Conservation (phyloP, 2,113 vertebrate species). For the Zosterops pallidus region DNA sequence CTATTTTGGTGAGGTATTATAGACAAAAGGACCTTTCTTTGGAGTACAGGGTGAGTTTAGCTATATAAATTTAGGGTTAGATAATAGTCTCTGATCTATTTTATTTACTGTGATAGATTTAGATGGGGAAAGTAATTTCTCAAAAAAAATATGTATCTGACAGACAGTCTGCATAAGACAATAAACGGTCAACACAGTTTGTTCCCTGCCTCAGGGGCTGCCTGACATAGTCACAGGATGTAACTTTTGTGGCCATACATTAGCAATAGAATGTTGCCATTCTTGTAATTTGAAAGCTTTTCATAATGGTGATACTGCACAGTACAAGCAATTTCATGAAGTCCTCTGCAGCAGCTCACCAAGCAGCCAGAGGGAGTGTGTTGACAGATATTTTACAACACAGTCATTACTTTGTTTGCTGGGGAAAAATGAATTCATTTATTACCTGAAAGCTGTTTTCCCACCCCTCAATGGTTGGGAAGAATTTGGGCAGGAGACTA, state of each 20-base stretch:
- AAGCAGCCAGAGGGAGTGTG: not conserved
- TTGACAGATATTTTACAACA: not conserved
- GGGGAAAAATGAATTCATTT: not conserved
- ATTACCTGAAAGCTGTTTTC: not conserved
- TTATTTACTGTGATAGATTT: not conserved
- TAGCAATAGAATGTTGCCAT: not conserved
- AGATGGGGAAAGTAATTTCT: not conserved
- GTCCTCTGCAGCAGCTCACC: not conserved
- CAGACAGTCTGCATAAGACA: not conserved
- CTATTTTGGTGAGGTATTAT: rapidly evolving
- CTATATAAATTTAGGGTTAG: not conserved
- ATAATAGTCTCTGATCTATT: rapidly evolving
- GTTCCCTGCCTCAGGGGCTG: not conserved
- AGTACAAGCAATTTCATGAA: not conserved
- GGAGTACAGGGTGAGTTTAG: not conserved
- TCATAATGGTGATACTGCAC: not conserved
- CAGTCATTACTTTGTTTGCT: not conserved
- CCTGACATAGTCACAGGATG: rapidly evolving
- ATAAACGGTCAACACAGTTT: rapidly evolving
- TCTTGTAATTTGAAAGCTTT: not conserved
- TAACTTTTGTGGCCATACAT: not conserved
- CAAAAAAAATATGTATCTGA: not conserved
- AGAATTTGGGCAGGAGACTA: not conserved
- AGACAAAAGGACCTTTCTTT: not conserved
- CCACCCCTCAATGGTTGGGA: rapidly evolving